These are phyloP conservation scores for Anthopleura sola DNA, from an alignment of 64 coral and sea anemone species.

Conservation along the genomic window DNA sequence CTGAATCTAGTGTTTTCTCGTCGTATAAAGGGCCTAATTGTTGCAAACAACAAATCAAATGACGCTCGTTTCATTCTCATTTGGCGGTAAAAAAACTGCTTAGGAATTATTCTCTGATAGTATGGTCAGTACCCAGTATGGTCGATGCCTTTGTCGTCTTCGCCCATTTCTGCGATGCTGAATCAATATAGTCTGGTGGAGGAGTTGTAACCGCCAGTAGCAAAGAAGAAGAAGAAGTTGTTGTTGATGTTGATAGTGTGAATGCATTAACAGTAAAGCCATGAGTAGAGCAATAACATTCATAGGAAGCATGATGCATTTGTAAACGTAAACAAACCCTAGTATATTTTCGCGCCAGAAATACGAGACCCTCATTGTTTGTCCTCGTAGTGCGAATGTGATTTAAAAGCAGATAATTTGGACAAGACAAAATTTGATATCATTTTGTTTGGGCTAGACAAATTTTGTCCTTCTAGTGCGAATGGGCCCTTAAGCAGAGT, in stretches of 20 bases:
- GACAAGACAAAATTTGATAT: neutral
- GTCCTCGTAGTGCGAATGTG: constrained; percentile 9
- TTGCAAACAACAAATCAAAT: constrained; percentile 46
- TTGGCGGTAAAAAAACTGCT: constrained; percentile 59
- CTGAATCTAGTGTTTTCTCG: constrained; percentile 31
- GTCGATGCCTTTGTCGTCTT: too few species aligned
- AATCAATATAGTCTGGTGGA: neutral
- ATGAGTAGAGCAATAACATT: too few species aligned
- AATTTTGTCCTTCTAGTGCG: constrained; percentile 10
- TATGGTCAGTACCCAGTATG: too few species aligned
- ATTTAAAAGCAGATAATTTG: neutral
- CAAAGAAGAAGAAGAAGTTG: constrained; percentile 34
- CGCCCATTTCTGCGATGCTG: neutral
- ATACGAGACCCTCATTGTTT: neutral
- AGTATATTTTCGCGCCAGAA: constrained; percentile 34
- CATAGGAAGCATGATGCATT: too few species aligned
- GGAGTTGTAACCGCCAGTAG: neutral
- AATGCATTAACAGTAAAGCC: too few species aligned
- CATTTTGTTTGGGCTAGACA: neutral
- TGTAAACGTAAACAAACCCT: too few species aligned
- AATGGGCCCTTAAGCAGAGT: neutral
- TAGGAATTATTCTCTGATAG: constrained; percentile 34
- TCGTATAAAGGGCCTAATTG: constrained; percentile 25
- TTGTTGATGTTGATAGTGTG: constrained; percentile 22
- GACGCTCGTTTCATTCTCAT: constrained; percentile 46